Evolutionary conservation across 2,797 vertebrate genomes (phyloP).

Genomic region (Diplodus puntazzo): DNA sequence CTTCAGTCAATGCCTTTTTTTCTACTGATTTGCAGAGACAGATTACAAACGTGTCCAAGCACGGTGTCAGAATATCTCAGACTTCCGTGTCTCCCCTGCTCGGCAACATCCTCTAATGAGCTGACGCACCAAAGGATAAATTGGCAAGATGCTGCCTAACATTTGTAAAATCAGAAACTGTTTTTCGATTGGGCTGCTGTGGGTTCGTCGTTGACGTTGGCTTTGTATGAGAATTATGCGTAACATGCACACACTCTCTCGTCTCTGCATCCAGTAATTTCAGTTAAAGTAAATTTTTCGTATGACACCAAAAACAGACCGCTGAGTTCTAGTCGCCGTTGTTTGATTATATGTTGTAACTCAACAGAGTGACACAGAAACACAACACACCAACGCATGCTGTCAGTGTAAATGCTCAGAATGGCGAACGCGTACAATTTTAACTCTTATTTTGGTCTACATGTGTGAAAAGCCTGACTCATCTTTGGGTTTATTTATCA

Average conservation of each 20-base stretch:
- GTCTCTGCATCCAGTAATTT: too few species aligned
- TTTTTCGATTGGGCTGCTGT: neutral
- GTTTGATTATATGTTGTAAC: too few species aligned
- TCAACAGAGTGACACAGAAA: too few species aligned
- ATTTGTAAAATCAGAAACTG: conserved; percentile 16
- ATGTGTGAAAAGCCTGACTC: neutral
- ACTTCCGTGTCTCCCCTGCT: conserved; percentile 14
- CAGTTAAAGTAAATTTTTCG: too few species aligned
- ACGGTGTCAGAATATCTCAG: conserved; percentile 18
- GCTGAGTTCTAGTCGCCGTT: too few species aligned
- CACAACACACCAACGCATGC: too few species aligned
- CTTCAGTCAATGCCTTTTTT: conserved; percentile 42
- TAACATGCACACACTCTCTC: too few species aligned
- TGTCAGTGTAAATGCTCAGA: too few species aligned
- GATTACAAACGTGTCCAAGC: conserved; percentile 27
- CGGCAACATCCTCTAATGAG: conserved; percentile 25
- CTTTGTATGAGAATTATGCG: neutral
- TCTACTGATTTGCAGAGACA: conserved; percentile 40
- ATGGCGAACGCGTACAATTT: too few species aligned
- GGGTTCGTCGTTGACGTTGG: neutral
- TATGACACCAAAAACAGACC: too few species aligned
- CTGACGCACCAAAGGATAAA: conserved; percentile 8
- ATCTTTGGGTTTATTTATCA: neutral
- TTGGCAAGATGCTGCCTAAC: neutral
- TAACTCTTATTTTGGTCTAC: neutral